phyloP scores from a whole-genome alignment of 2,113 vertebrate genomes.

The Muntiacus reevesi region DNA sequence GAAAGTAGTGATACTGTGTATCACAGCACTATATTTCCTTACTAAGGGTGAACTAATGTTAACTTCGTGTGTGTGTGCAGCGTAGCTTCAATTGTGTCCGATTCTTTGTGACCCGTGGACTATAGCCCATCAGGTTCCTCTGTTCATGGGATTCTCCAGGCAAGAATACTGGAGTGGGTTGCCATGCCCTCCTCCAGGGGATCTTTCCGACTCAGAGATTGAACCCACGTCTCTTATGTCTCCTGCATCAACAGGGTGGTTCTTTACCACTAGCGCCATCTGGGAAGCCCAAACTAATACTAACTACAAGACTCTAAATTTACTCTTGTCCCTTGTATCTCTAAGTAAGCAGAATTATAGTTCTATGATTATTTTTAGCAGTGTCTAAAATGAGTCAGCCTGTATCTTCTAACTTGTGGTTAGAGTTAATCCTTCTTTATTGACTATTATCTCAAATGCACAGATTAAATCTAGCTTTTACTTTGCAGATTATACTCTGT shows the following conservation, averaged over 20 bases:
- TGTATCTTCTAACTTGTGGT: neutral
- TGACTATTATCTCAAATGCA: neutral
- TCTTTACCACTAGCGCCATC: neutral
- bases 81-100: neutral
- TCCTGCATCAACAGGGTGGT: neutral
- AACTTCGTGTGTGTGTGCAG: neutral
- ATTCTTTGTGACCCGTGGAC: neutral
- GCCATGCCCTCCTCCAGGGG: neutral
- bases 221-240: neutral
- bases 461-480: neutral
- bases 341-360: neutral
- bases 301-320: neutral
- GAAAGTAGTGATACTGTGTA: neutral
- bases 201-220: rapidly evolving
- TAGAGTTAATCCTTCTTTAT: neutral
- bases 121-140: neutral
- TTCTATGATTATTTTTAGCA: neutral
- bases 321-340: neutral
- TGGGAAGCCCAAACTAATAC: neutral
- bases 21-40: neutral
- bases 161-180: neutral
- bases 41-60: neutral
- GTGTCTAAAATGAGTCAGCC: neutral
- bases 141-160: neutral
- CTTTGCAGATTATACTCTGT: neutral